Percentiles rank a stretch among this genome's conserved stretches.
These are phyloP conservation scores for Micrastur ruficollis DNA, from an alignment of 2,797 vertebrate species.

Conservation along the genomic window DNA sequence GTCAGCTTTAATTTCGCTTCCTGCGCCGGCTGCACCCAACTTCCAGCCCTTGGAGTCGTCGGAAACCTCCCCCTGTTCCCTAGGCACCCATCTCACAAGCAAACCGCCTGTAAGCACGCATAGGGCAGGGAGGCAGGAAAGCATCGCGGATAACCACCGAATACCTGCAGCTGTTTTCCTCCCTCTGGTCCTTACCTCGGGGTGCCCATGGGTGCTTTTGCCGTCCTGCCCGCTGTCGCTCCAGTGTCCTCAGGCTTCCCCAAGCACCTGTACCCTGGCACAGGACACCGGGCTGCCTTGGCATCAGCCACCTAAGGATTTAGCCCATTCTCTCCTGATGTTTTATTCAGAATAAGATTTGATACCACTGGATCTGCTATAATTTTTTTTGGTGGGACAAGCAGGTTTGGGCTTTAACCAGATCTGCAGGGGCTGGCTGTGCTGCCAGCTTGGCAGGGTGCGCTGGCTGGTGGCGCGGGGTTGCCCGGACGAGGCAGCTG, in stretches of 20 bases:
- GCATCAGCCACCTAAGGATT: not conserved
- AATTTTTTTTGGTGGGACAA: not conserved
- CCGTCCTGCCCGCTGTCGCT: not conserved
- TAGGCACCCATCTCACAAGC: not conserved
- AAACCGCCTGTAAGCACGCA: accelerated
- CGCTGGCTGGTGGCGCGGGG: accelerated
- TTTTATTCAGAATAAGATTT: not conserved
- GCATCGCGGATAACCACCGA: accelerated
- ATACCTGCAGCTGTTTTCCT: not conserved
- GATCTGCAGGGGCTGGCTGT: not conserved
- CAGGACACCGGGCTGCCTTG: not conserved
- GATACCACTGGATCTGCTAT: not conserved
- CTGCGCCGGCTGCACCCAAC: not conserved
- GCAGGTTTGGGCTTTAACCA: not conserved
- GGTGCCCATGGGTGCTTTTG: not conserved
- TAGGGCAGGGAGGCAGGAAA: not conserved
- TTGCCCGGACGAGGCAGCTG: not conserved
- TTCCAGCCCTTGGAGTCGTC: not conserved
- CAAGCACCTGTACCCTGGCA: accelerated
- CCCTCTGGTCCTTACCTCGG: not conserved
- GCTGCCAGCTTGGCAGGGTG: not conserved
- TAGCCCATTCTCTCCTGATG: not conserved
- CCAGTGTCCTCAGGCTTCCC: not conserved
- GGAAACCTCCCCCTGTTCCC: not conserved
- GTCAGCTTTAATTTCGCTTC: constrained; percentile 56